Base-by-base conservation (phyloP, 92 coral and sea anemone genomes). In the Diadumene lineata region DNA sequence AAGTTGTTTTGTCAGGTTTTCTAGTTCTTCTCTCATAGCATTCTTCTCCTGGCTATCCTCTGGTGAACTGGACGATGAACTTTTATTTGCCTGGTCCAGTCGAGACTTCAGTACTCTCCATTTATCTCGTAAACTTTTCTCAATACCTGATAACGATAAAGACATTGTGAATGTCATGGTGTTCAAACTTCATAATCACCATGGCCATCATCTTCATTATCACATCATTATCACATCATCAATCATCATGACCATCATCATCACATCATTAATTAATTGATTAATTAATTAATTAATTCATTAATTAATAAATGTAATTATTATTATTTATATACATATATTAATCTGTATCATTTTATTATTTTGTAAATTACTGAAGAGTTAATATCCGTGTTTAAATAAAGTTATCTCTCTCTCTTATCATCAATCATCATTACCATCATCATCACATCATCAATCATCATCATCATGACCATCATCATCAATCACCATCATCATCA, bases 91-190 rank as follows among this genome's bases (percentile, higher is more conserved):
- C 26, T 81, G 87, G 43, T 96, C 97, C 76, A 96, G 82, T 50
- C 73, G 86, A 31, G 88, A 86, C 64, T 87, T 86, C 24, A 96
- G 74, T 31, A 89, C 72, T 73, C 91, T 79, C 99, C 99, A 96
- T 75, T 96, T 96, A 69, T 92, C 99, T 38, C 99, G 78, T n/a
- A 96, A 56, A 72, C 99, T 96, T 50, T 62, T 96, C 70, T 96
- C 99, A 9, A 96, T 96, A 33, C 99, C 99, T 96, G 75, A 17
- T 77, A 0, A 61, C 51, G n/a, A 4, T 64, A 17, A 1, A 34
- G 21, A 21, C 46, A 11, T 0, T 16, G 26, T 29, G 6, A 1
- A 10, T 11, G 17, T 27, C 25, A 11, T 4, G 6, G 48, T 18
- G 43, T 33, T 0, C 3, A 18, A 53, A 30, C 1, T 10, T n/a